Conservation (phyloP, 2,113 vertebrate species). For the Triplophysa tibetana region DNA sequence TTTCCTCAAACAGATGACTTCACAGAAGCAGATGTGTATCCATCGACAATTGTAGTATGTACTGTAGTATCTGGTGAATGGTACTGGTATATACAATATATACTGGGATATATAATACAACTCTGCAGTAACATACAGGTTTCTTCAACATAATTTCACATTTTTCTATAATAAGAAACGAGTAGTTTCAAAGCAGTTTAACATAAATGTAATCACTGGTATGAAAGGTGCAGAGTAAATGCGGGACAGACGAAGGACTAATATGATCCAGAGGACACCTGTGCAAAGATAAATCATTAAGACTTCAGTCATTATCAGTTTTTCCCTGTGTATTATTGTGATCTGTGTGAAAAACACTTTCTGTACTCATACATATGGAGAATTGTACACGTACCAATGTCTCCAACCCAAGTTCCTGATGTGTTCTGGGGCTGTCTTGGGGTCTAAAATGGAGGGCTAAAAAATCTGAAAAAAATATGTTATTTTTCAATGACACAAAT, state of each 20-base stretch:
- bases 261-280: background rate
- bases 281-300: background rate
- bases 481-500: no score
- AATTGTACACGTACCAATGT: background rate
- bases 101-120: background rate
- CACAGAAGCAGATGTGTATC: background rate
- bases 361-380: no score
- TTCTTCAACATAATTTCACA: background rate
- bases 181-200: background rate
- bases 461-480: background rate
- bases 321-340: background rate
- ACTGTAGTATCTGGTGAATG: background rate
- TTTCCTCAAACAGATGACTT: constrained; percentile 15
- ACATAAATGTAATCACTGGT: background rate
- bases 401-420: background rate
- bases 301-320: background rate
- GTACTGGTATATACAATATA: background rate
- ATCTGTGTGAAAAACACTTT: background rate
- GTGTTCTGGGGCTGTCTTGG: background rate
- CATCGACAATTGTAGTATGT: background rate
- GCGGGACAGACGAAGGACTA: background rate
- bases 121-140: background rate
- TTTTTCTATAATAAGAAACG: background rate
- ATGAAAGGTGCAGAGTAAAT: background rate
- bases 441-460: constrained; percentile 15